Conservation (phyloP, 2,113 vertebrate species). For the Motacilla tschutschensis region DNA sequence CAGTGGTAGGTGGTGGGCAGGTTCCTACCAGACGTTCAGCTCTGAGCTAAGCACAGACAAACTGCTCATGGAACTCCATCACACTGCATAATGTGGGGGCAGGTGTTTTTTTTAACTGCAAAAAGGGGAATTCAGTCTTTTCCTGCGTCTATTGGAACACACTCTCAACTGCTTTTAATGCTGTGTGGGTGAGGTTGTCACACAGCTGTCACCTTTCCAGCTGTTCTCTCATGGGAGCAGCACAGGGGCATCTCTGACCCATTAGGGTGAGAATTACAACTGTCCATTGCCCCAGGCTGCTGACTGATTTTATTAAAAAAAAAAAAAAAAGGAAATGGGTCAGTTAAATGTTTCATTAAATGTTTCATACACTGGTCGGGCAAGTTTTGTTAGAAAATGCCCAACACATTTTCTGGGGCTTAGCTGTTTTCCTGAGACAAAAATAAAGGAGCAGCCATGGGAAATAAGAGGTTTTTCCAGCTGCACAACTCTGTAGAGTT, state of each 20-base stretch:
- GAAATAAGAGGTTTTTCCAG: slow-evolving; percentile 16
- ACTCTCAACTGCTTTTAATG: background rate
- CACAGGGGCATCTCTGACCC: background rate
- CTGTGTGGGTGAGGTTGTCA: rapidly evolving
- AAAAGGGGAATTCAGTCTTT: background rate
- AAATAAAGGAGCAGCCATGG: background rate
- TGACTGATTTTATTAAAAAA: background rate
- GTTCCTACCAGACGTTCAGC: rapidly evolving
- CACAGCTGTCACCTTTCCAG: background rate
- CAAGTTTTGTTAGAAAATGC: background rate
- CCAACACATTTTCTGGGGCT: background rate
- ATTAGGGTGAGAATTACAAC: background rate
- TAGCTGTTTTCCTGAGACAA: background rate
- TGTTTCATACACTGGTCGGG: background rate
- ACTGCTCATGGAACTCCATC: background rate
- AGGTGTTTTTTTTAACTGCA: background rate
- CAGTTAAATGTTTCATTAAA: background rate
- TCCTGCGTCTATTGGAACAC: rapidly evolving
- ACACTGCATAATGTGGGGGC: rapidly evolving
- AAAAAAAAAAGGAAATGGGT: background rate
- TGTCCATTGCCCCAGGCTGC: background rate
- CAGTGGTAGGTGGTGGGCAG: background rate
- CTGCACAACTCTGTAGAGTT: background rate
- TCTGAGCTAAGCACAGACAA: background rate
- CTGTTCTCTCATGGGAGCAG: background rate